Percentiles rank a stretch among this genome's conserved stretches.
phyloP scores from a whole-genome alignment of 1,140 invertebrate species.

The Rhynchophorus ferrugineus region DNA sequence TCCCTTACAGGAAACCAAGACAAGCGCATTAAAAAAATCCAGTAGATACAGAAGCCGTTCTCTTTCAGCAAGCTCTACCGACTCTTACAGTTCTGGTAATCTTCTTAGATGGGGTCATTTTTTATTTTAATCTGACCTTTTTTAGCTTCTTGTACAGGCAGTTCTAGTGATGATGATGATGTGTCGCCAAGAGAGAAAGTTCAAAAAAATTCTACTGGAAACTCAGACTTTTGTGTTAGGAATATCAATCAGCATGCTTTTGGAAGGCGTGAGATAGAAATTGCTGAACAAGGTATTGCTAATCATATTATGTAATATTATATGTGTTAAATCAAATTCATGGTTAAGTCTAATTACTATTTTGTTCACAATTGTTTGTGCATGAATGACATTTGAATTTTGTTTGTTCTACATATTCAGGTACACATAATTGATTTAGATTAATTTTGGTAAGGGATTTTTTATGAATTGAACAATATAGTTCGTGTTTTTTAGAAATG shows the following conservation, averaged over 20 bases:
- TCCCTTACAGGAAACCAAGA: constrained; percentile 54
- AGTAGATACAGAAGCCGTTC: constrained; percentile 80
- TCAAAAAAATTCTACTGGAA: constrained; percentile 72
- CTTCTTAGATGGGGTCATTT: not conserved
- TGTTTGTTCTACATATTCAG: too few relatives aligned
- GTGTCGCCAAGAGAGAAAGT: constrained; percentile 79
- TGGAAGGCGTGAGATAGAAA: constrained; percentile 93
- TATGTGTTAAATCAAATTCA: too few relatives aligned
- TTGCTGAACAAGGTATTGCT: constrained; percentile 82
- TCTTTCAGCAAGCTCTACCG: constrained; percentile 85
- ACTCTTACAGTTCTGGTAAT: constrained; percentile 84
- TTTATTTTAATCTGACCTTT: constrained; percentile 14
- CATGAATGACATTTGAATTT: too few relatives aligned
- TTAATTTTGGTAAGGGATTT: too few relatives aligned
- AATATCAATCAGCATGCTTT: constrained; percentile 89
- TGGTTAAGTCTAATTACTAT: too few relatives aligned
- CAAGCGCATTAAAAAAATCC: constrained; percentile 74
- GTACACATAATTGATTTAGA: too few relatives aligned
- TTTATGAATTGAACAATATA: too few relatives aligned
- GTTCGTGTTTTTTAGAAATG: constrained; percentile 77
- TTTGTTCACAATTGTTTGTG: too few relatives aligned
- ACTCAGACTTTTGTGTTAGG: constrained; percentile 82
- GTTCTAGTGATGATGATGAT: constrained; percentile 78
- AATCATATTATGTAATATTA: constrained; percentile 1
- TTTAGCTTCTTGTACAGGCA: constrained; percentile 80